phyloP scores from a whole-genome alignment of 2,797 vertebrate genomes.

The Peromyscus eremicus region DNA sequence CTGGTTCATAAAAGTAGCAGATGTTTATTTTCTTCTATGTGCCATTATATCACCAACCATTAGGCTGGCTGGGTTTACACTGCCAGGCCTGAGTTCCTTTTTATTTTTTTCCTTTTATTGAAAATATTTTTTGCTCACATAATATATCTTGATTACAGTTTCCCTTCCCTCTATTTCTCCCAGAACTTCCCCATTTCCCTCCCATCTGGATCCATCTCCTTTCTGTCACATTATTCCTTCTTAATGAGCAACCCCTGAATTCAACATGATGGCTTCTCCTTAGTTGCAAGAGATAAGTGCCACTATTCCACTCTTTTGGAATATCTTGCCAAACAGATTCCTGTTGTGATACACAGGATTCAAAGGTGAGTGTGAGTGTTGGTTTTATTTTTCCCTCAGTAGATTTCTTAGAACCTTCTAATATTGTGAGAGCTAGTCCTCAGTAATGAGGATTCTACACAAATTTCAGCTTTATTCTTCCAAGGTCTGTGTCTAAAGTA shows the following conservation, averaged over 20 bases:
- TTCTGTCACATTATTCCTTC: neutral
- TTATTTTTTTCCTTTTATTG: neutral
- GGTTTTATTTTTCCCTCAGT: neutral
- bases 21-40: too few species aligned
- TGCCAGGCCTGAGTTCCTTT: neutral
- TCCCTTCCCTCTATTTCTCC: neutral
- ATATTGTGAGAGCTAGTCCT: too few species aligned
- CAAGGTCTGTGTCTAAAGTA: too few species aligned
- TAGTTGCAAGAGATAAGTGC: neutral
- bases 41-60: neutral
- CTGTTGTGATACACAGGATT: neutral
- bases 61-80: too few species aligned
- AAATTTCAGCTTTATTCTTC: too few species aligned
- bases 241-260: neutral
- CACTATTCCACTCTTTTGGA: neutral
- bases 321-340: neutral
- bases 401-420: neutral
- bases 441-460: neutral
- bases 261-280: neutral
- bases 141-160: neutral
- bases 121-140: neutral
- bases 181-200: neutral
- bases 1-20: neutral
- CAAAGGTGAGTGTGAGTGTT: neutral
- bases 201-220: neutral